Evolutionary conservation across 1,140 invertebrate species (phyloP), one percentile per base, ranked within the genome.

Genomic region (Eueides isabella): DNA sequence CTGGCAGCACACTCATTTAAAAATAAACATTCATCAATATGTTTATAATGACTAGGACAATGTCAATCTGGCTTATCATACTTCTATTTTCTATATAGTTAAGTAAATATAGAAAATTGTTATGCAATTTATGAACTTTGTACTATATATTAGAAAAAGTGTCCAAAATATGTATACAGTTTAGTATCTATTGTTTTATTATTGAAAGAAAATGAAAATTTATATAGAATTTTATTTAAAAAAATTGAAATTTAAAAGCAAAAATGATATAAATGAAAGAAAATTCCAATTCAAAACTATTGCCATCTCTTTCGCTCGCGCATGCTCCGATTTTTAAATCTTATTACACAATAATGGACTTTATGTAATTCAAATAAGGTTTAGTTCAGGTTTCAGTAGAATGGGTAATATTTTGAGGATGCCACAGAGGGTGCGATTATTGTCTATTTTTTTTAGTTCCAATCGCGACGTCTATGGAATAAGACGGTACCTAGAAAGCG

Each of bases 251-350:
- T 2, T 9, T n/a, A 23, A 6, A 55, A 23, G 12, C 23, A 67
- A 44, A 67, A 68, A 31, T n/a, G 12, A 30, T 16, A 28, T 28
- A 23, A 61, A 26, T n/a, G 28, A 63, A n/a, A 63, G 7, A 30
- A 14, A 31, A 30, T 16, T 11, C 5, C n/a, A 31, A 31, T 30
- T 63, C 29, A 12, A 55, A 55, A 26, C 48, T 69, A 41, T 30
- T 63, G 69, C 72, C 66, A 73, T 61, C 65, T 55, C 41, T 55
- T 72, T 63, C 69, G 61, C 35, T 6, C 81, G 86, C 89, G 87
- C 88, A 89, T 90, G 86, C 85, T 83, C 87, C 62, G 61, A 78
- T 30, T 28, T 48, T n/a, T 77, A 72, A 74, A 74, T 68, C 76
- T 71, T 82, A 78, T 64, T 72, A 78, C 83, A 76, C 75, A 64